These are phyloP conservation scores for Lochmaea crataegi DNA, from an alignment of 2,888 invertebrate species.

Conservation along the genomic window DNA sequence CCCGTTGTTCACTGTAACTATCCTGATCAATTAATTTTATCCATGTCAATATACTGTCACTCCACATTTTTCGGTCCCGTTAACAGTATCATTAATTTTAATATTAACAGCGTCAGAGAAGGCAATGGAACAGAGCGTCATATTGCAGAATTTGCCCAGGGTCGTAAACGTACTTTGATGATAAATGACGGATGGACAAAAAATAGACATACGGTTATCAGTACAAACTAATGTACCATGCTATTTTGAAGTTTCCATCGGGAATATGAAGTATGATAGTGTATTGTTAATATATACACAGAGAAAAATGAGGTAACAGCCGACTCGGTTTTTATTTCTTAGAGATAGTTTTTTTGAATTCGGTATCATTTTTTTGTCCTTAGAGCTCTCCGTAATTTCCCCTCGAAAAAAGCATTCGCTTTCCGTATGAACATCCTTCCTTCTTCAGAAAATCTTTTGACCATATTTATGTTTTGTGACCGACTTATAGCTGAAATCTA, in stretches of 20 bases:
- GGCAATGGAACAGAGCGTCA: conserved; percentile 28
- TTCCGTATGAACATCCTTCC: too few species aligned
- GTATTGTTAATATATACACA: neutral
- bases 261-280: neutral
- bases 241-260: conserved; percentile 5
- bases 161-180: conserved; percentile 30
- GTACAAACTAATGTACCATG: conserved; percentile 29
- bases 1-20: neutral
- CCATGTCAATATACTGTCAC: conserved; percentile 27
- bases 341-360: too few species aligned
- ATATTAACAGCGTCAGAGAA: conserved; percentile 39
- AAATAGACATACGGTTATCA: conserved; percentile 36
- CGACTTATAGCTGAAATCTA: too few species aligned
- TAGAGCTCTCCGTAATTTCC: too few species aligned
- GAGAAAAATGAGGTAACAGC: neutral
- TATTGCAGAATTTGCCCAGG: conserved; percentile 33
- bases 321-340: too few species aligned
- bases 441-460: too few species aligned
- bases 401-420: too few species aligned
- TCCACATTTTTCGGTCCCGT: conserved; percentile 31
- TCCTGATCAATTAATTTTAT: conserved; percentile 26
- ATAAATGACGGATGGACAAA: conserved; percentile 40
- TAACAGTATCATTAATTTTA: conserved; percentile 44
- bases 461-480: too few species aligned
- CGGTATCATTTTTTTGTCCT: too few species aligned